Conservation (phyloP, 2,113 vertebrate species). For the Pseudonaja textilis region DNA sequence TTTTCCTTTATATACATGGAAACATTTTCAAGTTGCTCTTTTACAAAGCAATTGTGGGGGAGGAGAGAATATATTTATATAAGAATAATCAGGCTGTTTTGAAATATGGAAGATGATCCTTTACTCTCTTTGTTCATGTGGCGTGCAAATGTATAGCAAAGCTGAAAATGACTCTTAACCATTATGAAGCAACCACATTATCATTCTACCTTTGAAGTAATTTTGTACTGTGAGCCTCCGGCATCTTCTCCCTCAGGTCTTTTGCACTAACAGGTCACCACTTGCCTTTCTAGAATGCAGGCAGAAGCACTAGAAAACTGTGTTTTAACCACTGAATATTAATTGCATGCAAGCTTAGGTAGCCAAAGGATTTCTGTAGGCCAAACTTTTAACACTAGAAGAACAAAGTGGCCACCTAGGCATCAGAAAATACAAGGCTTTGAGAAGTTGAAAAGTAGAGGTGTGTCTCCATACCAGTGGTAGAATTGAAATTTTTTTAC, state of each 20-base stretch:
- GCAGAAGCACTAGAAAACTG: not conserved
- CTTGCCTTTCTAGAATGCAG: not conserved
- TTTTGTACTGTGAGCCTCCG: not conserved
- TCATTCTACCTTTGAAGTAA: not conserved
- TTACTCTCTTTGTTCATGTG: not conserved
- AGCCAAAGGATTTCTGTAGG: not conserved
- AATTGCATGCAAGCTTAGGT: not conserved
- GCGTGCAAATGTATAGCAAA: not conserved
- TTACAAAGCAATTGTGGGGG: not conserved
- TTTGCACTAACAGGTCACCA: not conserved
- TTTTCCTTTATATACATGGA: not conserved
- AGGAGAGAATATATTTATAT: not conserved
- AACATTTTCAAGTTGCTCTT: not conserved
- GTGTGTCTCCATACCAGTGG: not conserved
- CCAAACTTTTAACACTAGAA: too few relatives aligned
- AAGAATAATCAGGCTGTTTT: constrained; percentile 3
- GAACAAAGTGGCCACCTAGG: not conserved
- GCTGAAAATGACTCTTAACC: not conserved
- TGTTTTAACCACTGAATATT: not conserved
- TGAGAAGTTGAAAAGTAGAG: not conserved
- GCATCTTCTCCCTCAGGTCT: not conserved
- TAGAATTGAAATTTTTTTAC: too few relatives aligned
- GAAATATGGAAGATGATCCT: not conserved
- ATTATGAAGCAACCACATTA: not conserved
- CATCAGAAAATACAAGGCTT: not conserved